Percentiles rank a stretch among this genome's conserved stretches.
Conservation (phyloP, 2,888 invertebrate species). For the Apantesis nais region DNA sequence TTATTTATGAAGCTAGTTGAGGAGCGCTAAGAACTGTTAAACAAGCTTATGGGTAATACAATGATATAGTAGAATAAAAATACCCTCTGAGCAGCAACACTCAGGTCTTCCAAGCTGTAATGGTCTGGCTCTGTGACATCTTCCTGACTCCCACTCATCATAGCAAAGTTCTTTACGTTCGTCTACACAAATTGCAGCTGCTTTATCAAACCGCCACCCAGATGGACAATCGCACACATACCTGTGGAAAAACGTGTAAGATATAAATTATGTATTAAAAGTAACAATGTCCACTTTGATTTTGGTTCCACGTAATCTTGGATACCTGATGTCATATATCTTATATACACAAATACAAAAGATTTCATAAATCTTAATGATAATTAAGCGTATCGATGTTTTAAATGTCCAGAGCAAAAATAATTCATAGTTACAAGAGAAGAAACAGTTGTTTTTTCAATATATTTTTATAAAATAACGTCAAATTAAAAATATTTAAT, state of each 20-base stretch:
- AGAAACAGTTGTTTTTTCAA: no score
- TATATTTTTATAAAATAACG: no score
- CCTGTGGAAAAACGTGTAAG: conserved; percentile 41
- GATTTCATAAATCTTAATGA: no score
- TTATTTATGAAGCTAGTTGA: neutral
- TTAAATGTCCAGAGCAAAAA: no score
- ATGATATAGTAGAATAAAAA: neutral
- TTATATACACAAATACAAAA: no score
- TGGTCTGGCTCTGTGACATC: conserved; percentile 74
- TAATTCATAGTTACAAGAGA: no score
- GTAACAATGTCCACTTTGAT: no score
- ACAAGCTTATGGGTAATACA: neutral
- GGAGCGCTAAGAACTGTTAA: neutral
- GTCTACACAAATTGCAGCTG: conserved; percentile 90
- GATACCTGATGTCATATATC: neutral
- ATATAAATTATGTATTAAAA: neutral
- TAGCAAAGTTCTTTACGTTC: conserved; percentile 91
- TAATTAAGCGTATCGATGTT: no score
- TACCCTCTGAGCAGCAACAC: conserved; percentile 80
- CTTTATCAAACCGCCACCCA: conserved; percentile 89
- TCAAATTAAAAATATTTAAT: no score
- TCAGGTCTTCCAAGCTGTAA: conserved; percentile 71
- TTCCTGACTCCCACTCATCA: conserved; percentile 80
- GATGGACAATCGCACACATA: conserved; percentile 93
- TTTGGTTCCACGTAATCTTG: neutral